These are phyloP conservation scores for Pollachius pollachius DNA, from an alignment of 2,113 vertebrate genomes.

Conservation along the genomic window DNA sequence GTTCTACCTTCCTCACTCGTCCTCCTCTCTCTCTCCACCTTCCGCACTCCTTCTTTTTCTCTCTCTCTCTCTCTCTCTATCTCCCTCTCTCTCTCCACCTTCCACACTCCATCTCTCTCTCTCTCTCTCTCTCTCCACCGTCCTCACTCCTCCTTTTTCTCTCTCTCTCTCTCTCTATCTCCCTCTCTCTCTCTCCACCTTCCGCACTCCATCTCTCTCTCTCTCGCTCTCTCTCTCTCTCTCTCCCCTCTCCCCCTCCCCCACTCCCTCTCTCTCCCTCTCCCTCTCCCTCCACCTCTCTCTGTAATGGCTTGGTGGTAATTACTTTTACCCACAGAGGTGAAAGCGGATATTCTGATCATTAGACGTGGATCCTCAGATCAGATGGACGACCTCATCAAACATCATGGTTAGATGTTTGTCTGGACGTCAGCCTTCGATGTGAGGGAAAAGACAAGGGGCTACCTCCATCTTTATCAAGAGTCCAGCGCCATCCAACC, in stretches of 20 bases:
- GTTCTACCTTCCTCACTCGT: too few species aligned
- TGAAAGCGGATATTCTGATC: constrained; percentile 46
- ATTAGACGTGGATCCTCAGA: constrained; percentile 28
- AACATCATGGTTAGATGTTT: constrained; percentile 34
- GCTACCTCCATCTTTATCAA: not conserved
- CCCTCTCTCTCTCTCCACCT: too few species aligned
- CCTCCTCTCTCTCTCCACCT: too few species aligned
- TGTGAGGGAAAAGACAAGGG: not conserved
- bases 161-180: not conserved
- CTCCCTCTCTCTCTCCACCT: too few species aligned
- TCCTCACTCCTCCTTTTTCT: too few species aligned
- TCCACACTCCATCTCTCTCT: not conserved
- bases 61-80: too few species aligned
- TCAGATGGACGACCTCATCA: constrained; percentile 26
- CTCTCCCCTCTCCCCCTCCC: too few species aligned
- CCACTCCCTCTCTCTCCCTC: too few species aligned
- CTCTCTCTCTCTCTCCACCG: too few species aligned
- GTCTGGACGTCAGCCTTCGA: constrained; percentile 38
- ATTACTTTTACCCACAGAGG: constrained; percentile 46
- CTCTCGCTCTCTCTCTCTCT: too few species aligned
- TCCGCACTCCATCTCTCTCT: too few species aligned
- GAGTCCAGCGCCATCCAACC: not conserved
- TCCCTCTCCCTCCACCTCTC: not conserved
- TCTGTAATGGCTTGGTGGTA: constrained; percentile 33
- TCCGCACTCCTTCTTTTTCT: too few species aligned